Base-by-base conservation (phyloP, 2,113 vertebrate species). In the Brachirus orientalis region DNA sequence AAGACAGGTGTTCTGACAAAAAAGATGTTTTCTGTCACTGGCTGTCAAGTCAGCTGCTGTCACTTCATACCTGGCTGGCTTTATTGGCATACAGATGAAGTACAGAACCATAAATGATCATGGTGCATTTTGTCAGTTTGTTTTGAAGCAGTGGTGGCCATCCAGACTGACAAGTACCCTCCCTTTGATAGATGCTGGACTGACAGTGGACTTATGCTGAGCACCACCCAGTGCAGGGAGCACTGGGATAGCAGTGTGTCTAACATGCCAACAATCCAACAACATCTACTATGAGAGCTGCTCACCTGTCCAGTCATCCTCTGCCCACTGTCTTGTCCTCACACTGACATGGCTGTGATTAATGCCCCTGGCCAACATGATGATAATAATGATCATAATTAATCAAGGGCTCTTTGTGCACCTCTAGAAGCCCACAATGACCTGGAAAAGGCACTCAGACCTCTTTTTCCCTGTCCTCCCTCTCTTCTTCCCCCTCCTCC, bases 311-410 rank as follows among this genome's bases (percentile, higher is more conserved):
- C 63, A 13, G 53, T 60, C 71, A n/a, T 54, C 40, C 38, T 36
- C 69, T 45, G 61, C 75, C 80, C 69, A 72, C 72, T 80, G 81
- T 79, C 86, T 61, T 45, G 70, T 72, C 78, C 84, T 62, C 41
- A 40, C 53, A 64, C 85, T 80, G 89, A 89, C 90, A 75, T 83
- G 79, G 52, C 60, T 17, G 66, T 93, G 92, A 93, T 92, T 90
- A 90, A 93, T 92, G 82, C 62, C 64, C 64, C 58, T 16, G 77
- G 86, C 87, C 80, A 86, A 77, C 74, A 86, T 89, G 91, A 91
- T 93, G 85, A 90, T 86, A 85, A 91, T 92, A 91, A 93, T 89
- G 90, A 91, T 91, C 83, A 91, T 91, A 92, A 93, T 93, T 92
- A 93, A 92, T 93, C 92, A 93, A 90, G 80, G 84, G 68, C 75